phyloP scores from a whole-genome alignment of 2,888 invertebrate genomes.

The Seira musarum region DNA sequence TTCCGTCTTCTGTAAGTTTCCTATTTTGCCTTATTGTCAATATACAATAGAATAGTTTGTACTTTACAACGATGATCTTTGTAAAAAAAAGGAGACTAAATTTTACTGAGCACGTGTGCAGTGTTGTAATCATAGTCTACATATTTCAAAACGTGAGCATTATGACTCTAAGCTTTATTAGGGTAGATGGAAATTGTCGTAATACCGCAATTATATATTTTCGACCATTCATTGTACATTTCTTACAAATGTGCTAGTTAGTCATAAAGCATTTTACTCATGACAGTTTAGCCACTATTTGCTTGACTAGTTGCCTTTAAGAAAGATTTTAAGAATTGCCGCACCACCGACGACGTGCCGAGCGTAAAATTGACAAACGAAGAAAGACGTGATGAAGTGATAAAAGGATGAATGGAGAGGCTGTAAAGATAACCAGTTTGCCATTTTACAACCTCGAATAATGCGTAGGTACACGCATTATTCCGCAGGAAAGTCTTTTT shows the following conservation, averaged over 20 bases:
- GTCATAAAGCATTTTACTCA: background rate
- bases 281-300: background rate
- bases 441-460: background rate
- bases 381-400: conserved; percentile 67
- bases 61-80: background rate
- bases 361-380: conserved; percentile 18
- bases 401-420: conserved; percentile 64
- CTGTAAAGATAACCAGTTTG: conserved; percentile 36
- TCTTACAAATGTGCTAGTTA: background rate
- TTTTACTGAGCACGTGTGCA: background rate
- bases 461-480: background rate
- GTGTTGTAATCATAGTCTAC: too few species aligned
- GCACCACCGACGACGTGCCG: conserved; percentile 5
- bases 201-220: background rate
- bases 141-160: too few species aligned
- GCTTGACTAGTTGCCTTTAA: too few species aligned
- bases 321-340: conserved; percentile 1
- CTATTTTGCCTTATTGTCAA: background rate
- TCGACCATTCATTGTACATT: background rate
- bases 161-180: too few species aligned
- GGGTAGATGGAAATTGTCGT: too few species aligned
- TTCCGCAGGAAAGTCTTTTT: background rate
- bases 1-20: conserved; percentile 90
- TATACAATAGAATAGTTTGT: background rate
- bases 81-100: background rate